Percentiles rank a stretch among this genome's conserved stretches.
Conservation (phyloP, 2,888 invertebrate genomes). For the Heliconius charithonia region DNA sequence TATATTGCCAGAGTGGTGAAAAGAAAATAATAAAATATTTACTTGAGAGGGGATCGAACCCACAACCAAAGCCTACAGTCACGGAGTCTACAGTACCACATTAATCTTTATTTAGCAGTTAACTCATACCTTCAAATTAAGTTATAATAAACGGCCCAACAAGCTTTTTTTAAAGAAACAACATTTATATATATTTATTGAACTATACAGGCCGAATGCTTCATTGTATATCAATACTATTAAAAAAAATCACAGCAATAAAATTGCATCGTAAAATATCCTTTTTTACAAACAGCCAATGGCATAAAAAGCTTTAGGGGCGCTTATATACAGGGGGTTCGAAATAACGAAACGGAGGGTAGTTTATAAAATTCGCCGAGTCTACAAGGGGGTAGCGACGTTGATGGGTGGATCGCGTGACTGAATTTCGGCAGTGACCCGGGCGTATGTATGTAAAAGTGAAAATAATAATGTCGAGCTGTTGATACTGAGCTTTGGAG, state of each 20-base stretch:
- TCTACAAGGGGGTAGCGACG: slow-evolving; percentile 65
- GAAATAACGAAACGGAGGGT: slow-evolving; percentile 75
- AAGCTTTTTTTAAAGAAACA: neutral
- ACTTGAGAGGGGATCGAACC: too few relatives aligned
- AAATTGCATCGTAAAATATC: slow-evolving; percentile 70
- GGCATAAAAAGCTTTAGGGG: slow-evolving; percentile 66
- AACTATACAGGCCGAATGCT: neutral
- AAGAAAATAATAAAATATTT: too few relatives aligned
- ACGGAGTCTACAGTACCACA: too few relatives aligned
- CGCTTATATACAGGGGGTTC: slow-evolving; percentile 65
- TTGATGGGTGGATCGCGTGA: slow-evolving; percentile 84
- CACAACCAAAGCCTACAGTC: too few relatives aligned
- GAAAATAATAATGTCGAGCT: slow-evolving; percentile 76
- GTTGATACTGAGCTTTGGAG: slow-evolving; percentile 49
- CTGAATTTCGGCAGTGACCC: slow-evolving; percentile 83
- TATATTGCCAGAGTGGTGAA: too few relatives aligned
- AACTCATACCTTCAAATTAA: neutral
- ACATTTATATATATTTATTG: neutral
- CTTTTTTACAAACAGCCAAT: slow-evolving; percentile 59
- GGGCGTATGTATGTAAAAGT: slow-evolving; percentile 78
- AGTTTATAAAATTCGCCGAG: slow-evolving; percentile 81
- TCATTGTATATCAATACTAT: slow-evolving; percentile 42
- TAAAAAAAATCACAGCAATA: slow-evolving; percentile 60
- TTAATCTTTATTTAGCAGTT: too few relatives aligned
- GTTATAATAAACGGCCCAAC: neutral